Evolutionary conservation across 2,797 vertebrate genomes (phyloP).

Genomic region (Rhodeus uyekii): DNA sequence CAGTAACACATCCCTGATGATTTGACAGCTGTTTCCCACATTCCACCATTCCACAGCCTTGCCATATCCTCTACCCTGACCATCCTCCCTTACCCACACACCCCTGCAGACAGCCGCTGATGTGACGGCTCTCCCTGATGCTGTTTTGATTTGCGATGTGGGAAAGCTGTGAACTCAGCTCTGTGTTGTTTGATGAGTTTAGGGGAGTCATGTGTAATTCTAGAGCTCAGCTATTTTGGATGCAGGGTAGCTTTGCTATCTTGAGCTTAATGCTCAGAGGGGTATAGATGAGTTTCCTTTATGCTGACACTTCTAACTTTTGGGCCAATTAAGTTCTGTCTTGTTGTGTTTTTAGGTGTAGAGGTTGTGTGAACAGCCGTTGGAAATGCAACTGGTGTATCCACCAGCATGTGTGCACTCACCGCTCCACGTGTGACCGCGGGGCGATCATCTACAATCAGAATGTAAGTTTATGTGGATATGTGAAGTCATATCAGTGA

Average conservation of each 20-base stretch:
- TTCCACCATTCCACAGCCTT: conserved; percentile 21
- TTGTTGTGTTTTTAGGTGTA: conserved; percentile 77
- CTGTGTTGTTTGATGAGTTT: conserved; percentile 17
- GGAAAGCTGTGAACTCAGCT: conserved; percentile 39
- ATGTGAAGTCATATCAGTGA: background rate
- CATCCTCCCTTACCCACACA: conserved; percentile 28
- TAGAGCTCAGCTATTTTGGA: conserved; percentile 35
- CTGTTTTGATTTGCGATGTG: conserved; percentile 36
- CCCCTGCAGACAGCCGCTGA: conserved; percentile 27
- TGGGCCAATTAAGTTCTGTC: background rate
- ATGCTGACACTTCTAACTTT: background rate
- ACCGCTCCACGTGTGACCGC: conserved; percentile 81
- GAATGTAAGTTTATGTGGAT: conserved; percentile 73
- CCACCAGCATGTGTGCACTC: conserved; percentile 91
- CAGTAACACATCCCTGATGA: conserved; percentile 50
- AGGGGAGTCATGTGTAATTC: conserved; percentile 32
- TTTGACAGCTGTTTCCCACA: conserved; percentile 50
- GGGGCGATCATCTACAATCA: conserved; percentile 88
- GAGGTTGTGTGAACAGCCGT: conserved; percentile 89
- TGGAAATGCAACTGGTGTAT: conserved; percentile 98
- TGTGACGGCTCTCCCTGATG: conserved; percentile 18
- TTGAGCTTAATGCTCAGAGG: background rate
- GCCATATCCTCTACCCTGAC: conserved; percentile 1
- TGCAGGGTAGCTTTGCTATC: background rate
- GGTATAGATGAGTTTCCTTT: conserved; percentile 1